These are phyloP conservation scores for Apantesis nais DNA, from an alignment of 2,888 invertebrate genomes.

Conservation along the genomic window DNA sequence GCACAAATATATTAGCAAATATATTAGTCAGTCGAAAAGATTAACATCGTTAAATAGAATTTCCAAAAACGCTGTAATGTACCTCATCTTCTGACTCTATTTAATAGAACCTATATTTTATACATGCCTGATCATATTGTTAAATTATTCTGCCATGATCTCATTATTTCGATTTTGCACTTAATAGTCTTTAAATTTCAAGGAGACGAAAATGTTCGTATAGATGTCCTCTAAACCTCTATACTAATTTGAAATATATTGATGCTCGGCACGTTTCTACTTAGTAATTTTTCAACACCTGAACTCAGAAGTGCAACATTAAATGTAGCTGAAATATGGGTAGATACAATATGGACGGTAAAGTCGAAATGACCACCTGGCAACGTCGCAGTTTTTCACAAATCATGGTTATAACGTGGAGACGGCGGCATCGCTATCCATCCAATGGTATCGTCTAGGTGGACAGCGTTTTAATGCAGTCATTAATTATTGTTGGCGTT, in stretches of 20 bases:
- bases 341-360: conserved; percentile 10
- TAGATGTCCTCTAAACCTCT: neutral
- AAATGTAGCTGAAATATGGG: neutral
- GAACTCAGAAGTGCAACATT: neutral
- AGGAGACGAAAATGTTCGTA: neutral
- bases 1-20: neutral
- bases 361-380: conserved; percentile 46
- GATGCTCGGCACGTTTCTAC: neutral
- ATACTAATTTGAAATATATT: neutral
- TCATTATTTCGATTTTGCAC: neutral
- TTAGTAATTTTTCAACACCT: neutral
- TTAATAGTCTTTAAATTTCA: neutral
- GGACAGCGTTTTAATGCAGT: conserved; percentile 4
- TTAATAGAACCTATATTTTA: neutral
- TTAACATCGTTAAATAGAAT: neutral
- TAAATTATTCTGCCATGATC: neutral
- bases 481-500: neutral
- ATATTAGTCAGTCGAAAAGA: neutral
- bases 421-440: conserved; percentile 12
- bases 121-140: neutral
- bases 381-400: conserved; percentile 48
- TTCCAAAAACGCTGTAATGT: neutral
- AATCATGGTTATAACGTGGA: conserved; percentile 12
- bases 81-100: neutral
- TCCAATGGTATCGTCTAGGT: neutral